Evolutionary conservation across 2,797 vertebrate genomes (phyloP).

Genomic region (Ctenopoma multispine): DNA sequence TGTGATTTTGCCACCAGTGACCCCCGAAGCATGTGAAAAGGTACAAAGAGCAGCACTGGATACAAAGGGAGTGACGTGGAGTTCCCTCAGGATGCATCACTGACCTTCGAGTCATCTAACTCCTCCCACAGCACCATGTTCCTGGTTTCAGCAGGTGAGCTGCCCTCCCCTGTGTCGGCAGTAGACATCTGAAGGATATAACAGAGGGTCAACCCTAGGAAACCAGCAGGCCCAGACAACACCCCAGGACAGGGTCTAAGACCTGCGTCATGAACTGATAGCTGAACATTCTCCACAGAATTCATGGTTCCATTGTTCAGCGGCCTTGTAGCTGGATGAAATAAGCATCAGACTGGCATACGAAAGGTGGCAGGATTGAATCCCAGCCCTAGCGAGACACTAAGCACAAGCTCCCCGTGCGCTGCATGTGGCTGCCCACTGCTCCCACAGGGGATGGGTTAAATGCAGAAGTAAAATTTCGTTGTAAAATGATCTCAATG

Average conservation of each 20-base stretch:
- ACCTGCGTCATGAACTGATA: not conserved
- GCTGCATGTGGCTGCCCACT: no score
- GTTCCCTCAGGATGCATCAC: not conserved
- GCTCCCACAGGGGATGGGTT: no score
- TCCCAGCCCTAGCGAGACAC: no score
- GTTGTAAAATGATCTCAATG: no score
- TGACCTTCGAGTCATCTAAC: not conserved
- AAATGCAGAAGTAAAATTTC: no score
- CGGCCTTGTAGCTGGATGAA: no score
- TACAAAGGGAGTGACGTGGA: not conserved
- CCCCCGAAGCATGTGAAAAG: not conserved
- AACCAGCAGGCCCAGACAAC: not conserved
- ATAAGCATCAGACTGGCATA: no score
- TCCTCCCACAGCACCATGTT: not conserved
- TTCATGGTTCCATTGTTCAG: no score
- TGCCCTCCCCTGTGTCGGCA: not conserved
- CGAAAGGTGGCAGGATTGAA: no score
- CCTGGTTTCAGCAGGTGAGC: not conserved
- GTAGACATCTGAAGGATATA: not conserved
- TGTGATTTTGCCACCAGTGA: not conserved
- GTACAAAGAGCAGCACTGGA: not conserved
- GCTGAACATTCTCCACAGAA: no score
- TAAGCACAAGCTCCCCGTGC: no score
- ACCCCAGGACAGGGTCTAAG: not conserved
- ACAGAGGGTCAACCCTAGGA: not conserved